Percentiles rank a stretch among this genome's conserved stretches.
Evolutionary conservation across 2,888 invertebrate species (phyloP).

Genomic region (Acanthosepion pharaonis): DNA sequence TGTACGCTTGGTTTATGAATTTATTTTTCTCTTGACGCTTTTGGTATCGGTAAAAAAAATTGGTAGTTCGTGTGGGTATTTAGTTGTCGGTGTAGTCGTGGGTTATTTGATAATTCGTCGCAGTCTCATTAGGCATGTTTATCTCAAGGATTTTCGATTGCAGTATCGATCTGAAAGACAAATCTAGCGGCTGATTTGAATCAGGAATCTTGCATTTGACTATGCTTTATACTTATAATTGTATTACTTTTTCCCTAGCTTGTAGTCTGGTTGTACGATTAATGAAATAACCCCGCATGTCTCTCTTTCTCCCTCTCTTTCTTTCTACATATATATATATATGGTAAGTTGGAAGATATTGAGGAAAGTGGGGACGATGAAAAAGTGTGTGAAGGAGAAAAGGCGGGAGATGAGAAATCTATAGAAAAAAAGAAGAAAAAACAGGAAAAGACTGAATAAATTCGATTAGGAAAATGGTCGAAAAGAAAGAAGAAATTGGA

Average conservation of each 20-base stretch:
- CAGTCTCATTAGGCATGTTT: not conserved
- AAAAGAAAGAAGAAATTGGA: too few relatives aligned
- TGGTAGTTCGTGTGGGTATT: not conserved
- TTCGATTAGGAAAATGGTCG: too few relatives aligned
- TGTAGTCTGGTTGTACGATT: not conserved
- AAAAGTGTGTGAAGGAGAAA: too few relatives aligned
- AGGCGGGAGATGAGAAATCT: too few relatives aligned
- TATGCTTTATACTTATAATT: not conserved
- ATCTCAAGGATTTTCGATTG: slow-evolving; percentile 17
- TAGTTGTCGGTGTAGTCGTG: not conserved
- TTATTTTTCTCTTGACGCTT: not conserved
- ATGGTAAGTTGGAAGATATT: not conserved
- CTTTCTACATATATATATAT: not conserved
- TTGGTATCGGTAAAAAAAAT: not conserved
- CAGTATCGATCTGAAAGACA: not conserved
- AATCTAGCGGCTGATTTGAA: not conserved
- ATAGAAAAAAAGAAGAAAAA: not conserved
- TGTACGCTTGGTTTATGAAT: not conserved
- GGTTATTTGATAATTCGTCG: not conserved
- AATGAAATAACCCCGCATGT: not conserved
- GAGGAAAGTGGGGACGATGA: too few relatives aligned
- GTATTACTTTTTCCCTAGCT: not conserved
- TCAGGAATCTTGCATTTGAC: not conserved
- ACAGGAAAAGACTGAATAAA: not conserved
- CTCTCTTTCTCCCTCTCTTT: too few relatives aligned